Conservation (phyloP, 2,797 vertebrate genomes). For the Oophaga sylvatica region DNA sequence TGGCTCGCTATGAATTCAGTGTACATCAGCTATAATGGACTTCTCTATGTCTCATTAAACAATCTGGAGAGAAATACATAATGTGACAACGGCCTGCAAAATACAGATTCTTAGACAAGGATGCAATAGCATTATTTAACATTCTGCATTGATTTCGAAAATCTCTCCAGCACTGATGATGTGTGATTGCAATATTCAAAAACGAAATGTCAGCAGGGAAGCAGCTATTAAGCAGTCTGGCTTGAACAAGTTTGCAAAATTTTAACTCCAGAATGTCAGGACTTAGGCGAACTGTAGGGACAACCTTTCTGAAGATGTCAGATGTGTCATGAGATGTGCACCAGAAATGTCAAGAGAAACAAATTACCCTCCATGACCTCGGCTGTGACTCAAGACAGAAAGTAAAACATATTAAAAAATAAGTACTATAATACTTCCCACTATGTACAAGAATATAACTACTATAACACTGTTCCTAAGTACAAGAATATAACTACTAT, state of each 20-base stretch:
- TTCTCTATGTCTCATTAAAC: neutral
- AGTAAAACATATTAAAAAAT: neutral
- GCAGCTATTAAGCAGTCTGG: neutral
- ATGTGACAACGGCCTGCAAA: neutral
- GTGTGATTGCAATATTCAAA: neutral
- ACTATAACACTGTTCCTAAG: neutral
- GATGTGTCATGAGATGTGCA: neutral
- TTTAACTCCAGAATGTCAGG: neutral
- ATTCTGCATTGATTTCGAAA: neutral
- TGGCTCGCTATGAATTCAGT: neutral
- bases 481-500: slow-evolving; percentile 8
- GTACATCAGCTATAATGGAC: neutral
- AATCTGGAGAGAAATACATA: neutral
- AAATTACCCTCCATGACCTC: neutral
- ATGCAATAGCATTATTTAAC: neutral
- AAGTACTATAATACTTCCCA: too few relatives aligned
- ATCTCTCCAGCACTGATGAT: neutral
- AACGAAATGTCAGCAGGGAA: neutral
- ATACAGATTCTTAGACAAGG: neutral
- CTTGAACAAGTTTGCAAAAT: neutral
- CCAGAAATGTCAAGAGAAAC: neutral
- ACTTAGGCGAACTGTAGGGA: neutral
- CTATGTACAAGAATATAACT: too few relatives aligned
- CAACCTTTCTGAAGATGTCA: slow-evolving; percentile 9
- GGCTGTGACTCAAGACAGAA: neutral